A percentile compares a stretch with the other conserved stretches of the same genome.
These are phyloP conservation scores for Gobionotothen gibberifrons DNA, from an alignment of 2,797 vertebrate species.

Conservation along the genomic window DNA sequence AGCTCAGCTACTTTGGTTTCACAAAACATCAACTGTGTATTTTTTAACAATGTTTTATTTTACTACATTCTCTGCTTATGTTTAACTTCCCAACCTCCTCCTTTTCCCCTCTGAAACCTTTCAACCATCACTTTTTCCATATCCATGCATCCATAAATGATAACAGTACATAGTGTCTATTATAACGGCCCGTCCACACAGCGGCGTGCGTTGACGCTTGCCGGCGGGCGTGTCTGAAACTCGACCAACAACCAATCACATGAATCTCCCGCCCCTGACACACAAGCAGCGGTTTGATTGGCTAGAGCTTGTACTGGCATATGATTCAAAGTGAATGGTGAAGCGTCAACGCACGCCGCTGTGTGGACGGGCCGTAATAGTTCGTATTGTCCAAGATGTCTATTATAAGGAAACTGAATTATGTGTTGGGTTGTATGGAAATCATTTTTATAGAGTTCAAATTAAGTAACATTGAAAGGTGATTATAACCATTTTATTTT, in stretches of 20 bases:
- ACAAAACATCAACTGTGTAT: conserved; percentile 9
- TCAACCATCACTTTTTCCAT: conserved; percentile 10
- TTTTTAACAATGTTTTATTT: neutral
- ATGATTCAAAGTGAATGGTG: too few species aligned
- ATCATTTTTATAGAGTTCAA: conserved; percentile 7
- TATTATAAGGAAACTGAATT: conserved; percentile 6
- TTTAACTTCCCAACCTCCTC: neutral
- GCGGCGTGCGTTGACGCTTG: too few species aligned
- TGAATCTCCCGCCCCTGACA: too few species aligned
- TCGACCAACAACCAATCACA: too few species aligned
- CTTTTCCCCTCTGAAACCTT: neutral
- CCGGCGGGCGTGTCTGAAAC: too few species aligned
- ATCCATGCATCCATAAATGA: neutral
- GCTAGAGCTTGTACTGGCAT: too few species aligned
- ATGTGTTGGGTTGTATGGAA: neutral
- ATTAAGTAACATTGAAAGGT: conserved; percentile 2
- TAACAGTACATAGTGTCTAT: too few species aligned
- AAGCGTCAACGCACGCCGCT: too few species aligned
- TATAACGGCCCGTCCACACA: too few species aligned
- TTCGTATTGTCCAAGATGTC: too few species aligned
- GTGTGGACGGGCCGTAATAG: too few species aligned
- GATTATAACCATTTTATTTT: conserved; percentile 10
- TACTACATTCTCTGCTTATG: neutral
- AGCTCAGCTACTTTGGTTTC: conserved; percentile 34
- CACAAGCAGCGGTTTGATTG: too few species aligned